phyloP scores from a whole-genome alignment of 2,888 invertebrate species.

The Nomada lathburiana region DNA sequence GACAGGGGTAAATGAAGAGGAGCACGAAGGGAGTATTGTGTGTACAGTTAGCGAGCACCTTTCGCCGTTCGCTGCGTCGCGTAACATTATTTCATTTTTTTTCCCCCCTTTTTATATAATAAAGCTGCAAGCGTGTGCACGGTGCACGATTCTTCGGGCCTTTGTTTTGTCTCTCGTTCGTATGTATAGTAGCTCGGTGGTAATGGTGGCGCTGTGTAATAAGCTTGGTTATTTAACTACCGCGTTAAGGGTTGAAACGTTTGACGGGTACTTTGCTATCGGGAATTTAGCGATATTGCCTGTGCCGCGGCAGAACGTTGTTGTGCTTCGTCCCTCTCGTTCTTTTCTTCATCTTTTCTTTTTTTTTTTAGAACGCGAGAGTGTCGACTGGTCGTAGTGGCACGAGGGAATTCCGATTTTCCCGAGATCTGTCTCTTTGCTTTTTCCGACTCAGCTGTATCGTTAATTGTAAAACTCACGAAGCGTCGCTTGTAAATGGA shows the following conservation, averaged over 20 bases:
- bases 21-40: conserved; percentile 34
- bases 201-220: conserved; percentile 46
- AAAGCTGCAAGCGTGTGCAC: conserved; percentile 60
- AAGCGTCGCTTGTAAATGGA: conserved; percentile 27
- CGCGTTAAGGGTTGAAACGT: conserved; percentile 44
- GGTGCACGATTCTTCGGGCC: conserved; percentile 27
- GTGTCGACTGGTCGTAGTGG: conserved; percentile 1
- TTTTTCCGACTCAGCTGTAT: conserved; percentile 13
- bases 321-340: not conserved
- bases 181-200: conserved; percentile 20
- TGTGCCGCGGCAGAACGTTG: not conserved
- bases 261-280: conserved; percentile 28
- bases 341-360: no score
- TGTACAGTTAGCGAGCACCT: conserved; percentile 54
- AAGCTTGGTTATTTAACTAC: conserved; percentile 41
- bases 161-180: conserved; percentile 40
- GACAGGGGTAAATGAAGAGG: conserved; percentile 19
- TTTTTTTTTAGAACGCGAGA: no score
- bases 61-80: conserved; percentile 25
- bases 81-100: conserved; percentile 14
- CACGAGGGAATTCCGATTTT: not conserved
- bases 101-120: conserved; percentile 64
- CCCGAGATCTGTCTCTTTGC: not conserved
- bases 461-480: conserved; percentile 2
- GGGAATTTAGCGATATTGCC: conserved; percentile 26